phyloP scores from a whole-genome alignment of 2,113 vertebrate genomes.

The Peromyscus polionotus region DNA sequence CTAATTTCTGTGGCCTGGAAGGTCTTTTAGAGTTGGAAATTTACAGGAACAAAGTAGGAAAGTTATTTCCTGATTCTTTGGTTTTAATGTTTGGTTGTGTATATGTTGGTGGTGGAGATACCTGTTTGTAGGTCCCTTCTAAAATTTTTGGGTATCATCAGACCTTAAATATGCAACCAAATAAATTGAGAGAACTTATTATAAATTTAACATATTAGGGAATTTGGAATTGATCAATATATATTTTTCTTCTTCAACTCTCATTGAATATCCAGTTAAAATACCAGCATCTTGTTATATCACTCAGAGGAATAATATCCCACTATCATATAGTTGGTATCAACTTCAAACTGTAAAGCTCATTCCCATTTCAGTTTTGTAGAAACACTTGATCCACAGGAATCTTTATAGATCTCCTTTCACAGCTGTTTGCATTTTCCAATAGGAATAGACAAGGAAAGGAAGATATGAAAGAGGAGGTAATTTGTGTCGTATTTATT shows the following conservation, averaged over 20 bases:
- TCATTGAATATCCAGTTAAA: constrained; percentile 16
- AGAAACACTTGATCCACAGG: neutral
- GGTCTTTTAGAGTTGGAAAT: constrained; percentile 22
- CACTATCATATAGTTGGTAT: neutral
- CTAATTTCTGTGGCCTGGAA: constrained; percentile 26
- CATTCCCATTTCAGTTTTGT: constrained; percentile 15
- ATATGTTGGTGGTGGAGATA: neutral
- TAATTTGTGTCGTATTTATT: neutral
- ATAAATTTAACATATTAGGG: neutral
- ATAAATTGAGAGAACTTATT: neutral
- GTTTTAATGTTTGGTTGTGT: neutral
- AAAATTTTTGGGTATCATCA: neutral
- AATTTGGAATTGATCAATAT: neutral
- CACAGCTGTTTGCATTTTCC: constrained; percentile 1
- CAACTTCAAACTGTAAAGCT: neutral
- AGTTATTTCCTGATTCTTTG: neutral
- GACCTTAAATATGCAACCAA: constrained; percentile 6
- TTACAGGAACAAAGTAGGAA: neutral
- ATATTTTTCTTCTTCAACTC: neutral
- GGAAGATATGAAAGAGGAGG: constrained; percentile 20
- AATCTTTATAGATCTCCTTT: neutral
- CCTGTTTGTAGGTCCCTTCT: neutral
- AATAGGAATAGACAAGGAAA: neutral
- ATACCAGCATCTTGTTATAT: neutral
- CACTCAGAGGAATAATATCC: neutral